Evolutionary conservation across 2,888 invertebrate genomes (phyloP), one percentile per base, ranked within the genome.

Genomic region (Synergus japonicus): DNA sequence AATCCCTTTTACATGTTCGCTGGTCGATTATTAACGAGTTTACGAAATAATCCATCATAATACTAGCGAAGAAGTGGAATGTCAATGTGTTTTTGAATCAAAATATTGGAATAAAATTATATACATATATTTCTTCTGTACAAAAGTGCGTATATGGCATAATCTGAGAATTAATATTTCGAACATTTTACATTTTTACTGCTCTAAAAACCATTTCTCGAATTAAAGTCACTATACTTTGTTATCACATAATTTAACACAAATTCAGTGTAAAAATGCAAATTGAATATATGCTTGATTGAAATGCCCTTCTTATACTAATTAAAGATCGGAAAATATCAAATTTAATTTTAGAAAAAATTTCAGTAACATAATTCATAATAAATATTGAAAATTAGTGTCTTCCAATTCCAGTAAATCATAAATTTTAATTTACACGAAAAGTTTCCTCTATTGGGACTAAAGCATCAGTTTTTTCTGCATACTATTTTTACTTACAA

Each of bases 21-120:
- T 12, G 73, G 37, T 73, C 54, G 54, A 37, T 73, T 73, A 22
- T 73, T 49, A 73, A 49, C 29, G 49, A 73, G 46, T 15, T 46
- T 29, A 15, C 22, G 4, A 46, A 69, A 69, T 63, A 22, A 63
- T 63, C 5, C 22, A 12, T 63, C 22, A 12, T 63, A 63, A 58
- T 18, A 58, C 18, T 4, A 63, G 29, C 13, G 2, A 29, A 29
- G 29, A 63, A 63, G 5, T 63, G 10, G 29, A 4, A 13, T 13
- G 5, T 12, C 22, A 3, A 18, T 5, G 18, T 18, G 10, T 0
- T 18, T 60, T 60, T 22, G 4, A 18, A 60, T 60, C 22, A 58
- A 18, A 58, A n/a, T 18, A 4, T 58, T 15, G n/a, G 10, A 58
- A 58, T 58, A 58, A 58, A n/a, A 58, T 58, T 58, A 60, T 12